These are phyloP conservation scores for Heteromormyrus szaboi DNA, from an alignment of 2,797 vertebrate genomes.

Conservation along the genomic window DNA sequence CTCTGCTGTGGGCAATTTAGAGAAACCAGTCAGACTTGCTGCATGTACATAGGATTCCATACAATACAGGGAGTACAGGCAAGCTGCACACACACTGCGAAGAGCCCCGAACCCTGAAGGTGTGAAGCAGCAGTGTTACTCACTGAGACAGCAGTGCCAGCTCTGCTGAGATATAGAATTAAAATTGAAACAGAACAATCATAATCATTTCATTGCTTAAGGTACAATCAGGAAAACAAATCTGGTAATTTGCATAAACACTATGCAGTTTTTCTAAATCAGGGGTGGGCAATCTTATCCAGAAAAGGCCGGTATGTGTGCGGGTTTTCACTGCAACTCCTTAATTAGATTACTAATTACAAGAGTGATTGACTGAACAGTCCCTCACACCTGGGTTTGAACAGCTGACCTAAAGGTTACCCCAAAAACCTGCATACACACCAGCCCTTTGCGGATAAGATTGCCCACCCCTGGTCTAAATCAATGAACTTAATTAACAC, in stretches of 20 bases:
- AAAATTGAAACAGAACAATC: constrained; percentile 33
- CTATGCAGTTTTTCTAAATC: constrained; percentile 36
- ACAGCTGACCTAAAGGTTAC: too few relatives aligned
- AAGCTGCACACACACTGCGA: not conserved
- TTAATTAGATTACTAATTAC: too few relatives aligned
- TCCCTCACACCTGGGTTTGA: too few relatives aligned
- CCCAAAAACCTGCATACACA: too few relatives aligned
- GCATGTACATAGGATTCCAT: not conserved
- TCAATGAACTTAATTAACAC: constrained; percentile 42
- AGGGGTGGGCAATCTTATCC: too few relatives aligned
- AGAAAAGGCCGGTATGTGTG: too few relatives aligned
- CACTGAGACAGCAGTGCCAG: not conserved
- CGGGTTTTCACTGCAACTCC: too few relatives aligned
- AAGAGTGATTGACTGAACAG: too few relatives aligned
- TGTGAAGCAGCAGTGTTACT: not conserved
- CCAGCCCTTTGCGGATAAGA: too few relatives aligned
- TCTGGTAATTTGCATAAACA: constrained; percentile 44
- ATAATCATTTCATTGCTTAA: constrained; percentile 35
- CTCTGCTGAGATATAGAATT: constrained; percentile 33
- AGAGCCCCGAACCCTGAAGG: not conserved
- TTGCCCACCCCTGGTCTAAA: constrained; percentile 17
- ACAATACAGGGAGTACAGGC: not conserved
- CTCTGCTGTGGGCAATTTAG: not conserved
- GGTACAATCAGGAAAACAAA: constrained; percentile 41
- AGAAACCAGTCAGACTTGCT: not conserved